Base-by-base conservation (phyloP, 2,888 invertebrate species). In the Macaria notata region DNA sequence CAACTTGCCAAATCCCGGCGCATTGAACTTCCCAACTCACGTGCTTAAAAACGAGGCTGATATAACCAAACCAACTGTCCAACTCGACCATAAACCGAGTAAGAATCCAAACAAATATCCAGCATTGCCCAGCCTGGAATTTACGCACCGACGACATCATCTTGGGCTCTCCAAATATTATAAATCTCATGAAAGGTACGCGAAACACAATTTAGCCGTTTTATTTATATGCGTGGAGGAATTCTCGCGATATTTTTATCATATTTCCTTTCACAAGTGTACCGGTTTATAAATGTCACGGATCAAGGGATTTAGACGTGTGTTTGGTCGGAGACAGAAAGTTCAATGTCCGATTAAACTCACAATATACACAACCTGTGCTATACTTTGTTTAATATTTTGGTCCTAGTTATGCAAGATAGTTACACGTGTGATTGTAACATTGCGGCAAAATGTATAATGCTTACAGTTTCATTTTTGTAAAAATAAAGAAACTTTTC, bases 1-100 rank as follows among this genome's bases (percentile, higher is more conserved):
- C 50, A 54, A 64, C 63, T 53, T 43, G 63, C 61, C 43, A 48
- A 62, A 54, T 65, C 62, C 46, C 55, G 56, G 59, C 59, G 63
- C 64, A 57, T 65, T 73, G 66, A 78, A 73, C 74, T 73, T 74
- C 73, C 73, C 70, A 69, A 54, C 46, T 49, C 61, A 57, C 49
- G 44, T 52, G 43, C 44, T 39, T n/a, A 44, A 52, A 55, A 59
- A 62, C 51, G 57, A 52, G 9, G 47, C 46, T n/a, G 44, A 54
- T 51, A 64, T 62, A 61, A 50, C 56, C 41, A 41, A 9, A 33
- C 47, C 56, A 44, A 54, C 59, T 51, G 56, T 48, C 59, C 43
- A n/a, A 52, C 45, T 38, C 45, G 43, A 46, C 57, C 50, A 51
- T 53, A 51, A 56, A 49, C 48, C 46, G 43, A 54, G 38, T 48